Evolutionary conservation across 2,888 invertebrate genomes (phyloP), one percentile per base, ranked within the genome.

Genomic region (Elegia similella): DNA sequence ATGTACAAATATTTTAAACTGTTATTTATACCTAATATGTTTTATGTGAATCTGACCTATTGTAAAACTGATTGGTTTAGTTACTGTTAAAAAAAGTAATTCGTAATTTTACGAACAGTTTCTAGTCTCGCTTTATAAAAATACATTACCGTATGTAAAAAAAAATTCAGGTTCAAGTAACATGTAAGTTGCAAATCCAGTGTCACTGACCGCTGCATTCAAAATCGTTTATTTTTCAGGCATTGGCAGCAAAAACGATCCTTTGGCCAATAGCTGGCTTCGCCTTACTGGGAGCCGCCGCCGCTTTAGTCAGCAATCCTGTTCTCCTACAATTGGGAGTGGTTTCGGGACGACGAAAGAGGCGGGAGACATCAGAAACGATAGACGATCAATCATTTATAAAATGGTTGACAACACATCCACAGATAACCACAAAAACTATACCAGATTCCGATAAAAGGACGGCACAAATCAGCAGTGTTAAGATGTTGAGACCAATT

Each of bases 221-320:
- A 48, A 42, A 48, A 44, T 34, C 30, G 32, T 44, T 59, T 63
- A 61, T 62, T 60, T 83, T 84, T 23, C 79, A 95, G 94, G 92
- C 92, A 10, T 78, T 94, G 48, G 93, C 93, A 38, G 81, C 94
- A 32, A 94, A 94, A 82, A 92, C 94, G 46, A 81, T 95, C 42
- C 80, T 95, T 52, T 93, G 95, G 76, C 96, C 96, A 0, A 81
- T 96, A 63, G 96, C 96, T 42, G 96, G 96, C 17, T 93, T 96
- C 47, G 96, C 96, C 0, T 90, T 97, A n/a, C 83, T 95, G 52
- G 96, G 96, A 42, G 96, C 96, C 32, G 96, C 96, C 1, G 96
- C 96, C 17, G 94, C 96, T 13, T 86, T 96, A 59, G 95, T 95
- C 56, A 93, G 93, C 66, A 96, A 96, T 83, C 96, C 97, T 5